Base-by-base conservation (phyloP, 2,888 invertebrate genomes). In the Ceramica pisi region DNA sequence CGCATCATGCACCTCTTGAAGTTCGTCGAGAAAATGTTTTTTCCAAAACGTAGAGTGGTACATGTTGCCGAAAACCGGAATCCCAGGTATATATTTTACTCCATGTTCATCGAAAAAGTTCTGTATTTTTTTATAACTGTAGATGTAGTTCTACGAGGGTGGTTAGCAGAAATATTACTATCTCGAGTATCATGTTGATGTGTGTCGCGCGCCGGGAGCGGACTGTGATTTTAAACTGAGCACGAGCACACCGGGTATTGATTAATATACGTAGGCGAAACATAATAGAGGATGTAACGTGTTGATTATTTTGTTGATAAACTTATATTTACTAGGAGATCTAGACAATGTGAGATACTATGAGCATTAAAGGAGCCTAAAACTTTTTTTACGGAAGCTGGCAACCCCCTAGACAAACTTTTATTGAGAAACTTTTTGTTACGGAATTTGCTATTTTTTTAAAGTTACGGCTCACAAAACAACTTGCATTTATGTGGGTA, bases 51-150 rank as follows among this genome's bases (percentile, higher is more conserved):
- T 88, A 61, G 90, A 90, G 0, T 75, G 73, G 0, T 89, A 67
- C 0, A 78, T 69, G 57, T 95, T 95, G 0, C 96, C 96, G 57
- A 95, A 94, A 5, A 94, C 16, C 0, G 95, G 95, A 31, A 90
- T 61, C 0, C 94, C 93, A 0, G 92, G 89, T 0, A 90, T n/a
- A 71, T 87, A 93, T 50, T 91, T 94, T 2, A 95, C 82, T 14
- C 88, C 93, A 9, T 81, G 87, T 5, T 88, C 79, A 1, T 90
- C 86, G 21, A 91, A 94, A 51, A 86, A 84, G 2, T 83, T 79
- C 35, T 94, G 90, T 8, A 89, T 70, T 55, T 85, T 85, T 64
- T 89, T 91, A 60, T 93, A 86, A 7, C 70, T 74, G 31, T 90
- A 93, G 1, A 92, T 44, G 31, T 89, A 82, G 63, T 92, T 67